A percentile compares a stretch with the other conserved stretches of the same genome.
phyloP scores from a whole-genome alignment of 1,140 invertebrate genomes.

The Gerris buenoi region DNA sequence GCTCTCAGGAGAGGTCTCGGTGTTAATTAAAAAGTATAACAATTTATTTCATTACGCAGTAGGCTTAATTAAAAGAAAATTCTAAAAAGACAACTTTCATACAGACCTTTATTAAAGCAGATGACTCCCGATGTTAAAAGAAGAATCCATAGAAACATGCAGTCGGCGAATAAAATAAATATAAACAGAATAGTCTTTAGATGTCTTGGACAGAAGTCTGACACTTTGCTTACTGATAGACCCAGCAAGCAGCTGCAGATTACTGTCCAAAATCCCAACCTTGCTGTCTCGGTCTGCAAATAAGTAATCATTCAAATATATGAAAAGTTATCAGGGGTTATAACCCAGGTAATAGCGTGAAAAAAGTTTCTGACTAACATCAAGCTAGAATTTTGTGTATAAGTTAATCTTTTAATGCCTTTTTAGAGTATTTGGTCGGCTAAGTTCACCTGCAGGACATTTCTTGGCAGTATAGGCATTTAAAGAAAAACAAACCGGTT shows the following conservation, averaged over 20 bases:
- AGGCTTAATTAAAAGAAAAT: neutral
- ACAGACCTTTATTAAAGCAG: conserved; percentile 16
- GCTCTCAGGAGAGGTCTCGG: too few species aligned
- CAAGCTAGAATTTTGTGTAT: too few species aligned
- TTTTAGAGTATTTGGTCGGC: too few species aligned
- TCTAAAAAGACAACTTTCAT: too few species aligned
- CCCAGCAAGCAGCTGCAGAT: conserved; percentile 26
- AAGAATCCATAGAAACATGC: conserved; percentile 29
- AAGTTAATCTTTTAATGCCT: too few species aligned
- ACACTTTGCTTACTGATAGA: conserved; percentile 25
- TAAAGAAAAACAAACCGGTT: too few species aligned
- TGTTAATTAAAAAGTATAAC: neutral
- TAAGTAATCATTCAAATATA: too few species aligned
- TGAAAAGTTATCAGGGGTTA: too few species aligned
- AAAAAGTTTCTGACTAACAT: too few species aligned
- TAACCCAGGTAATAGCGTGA: too few species aligned
- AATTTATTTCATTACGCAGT: neutral
- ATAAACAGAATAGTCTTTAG: conserved; percentile 26
- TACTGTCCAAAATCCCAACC: conserved; percentile 29
- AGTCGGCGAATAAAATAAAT: conserved; percentile 25
- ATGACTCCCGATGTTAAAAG: conserved; percentile 26
- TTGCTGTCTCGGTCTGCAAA: conserved; percentile 26
- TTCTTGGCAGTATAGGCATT: too few species aligned
- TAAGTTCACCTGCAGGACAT: too few species aligned
- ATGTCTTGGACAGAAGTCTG: conserved; percentile 27